Evolutionary conservation across 2,113 vertebrate species (phyloP).

Genomic region (Notechis scutatus): DNA sequence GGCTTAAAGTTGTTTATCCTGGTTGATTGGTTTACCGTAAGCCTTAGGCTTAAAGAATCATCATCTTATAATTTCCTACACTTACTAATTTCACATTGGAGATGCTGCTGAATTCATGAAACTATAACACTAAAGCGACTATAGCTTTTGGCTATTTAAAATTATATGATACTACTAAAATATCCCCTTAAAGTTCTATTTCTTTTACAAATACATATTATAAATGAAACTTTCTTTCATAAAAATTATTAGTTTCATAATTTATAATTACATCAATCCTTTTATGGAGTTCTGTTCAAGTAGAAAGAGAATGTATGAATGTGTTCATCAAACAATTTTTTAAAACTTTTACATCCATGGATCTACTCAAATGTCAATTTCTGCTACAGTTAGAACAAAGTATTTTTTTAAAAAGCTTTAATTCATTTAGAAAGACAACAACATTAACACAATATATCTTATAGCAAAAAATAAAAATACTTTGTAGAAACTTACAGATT

Average conservation of each 20-base stretch:
- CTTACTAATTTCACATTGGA: slow-evolving; percentile 9
- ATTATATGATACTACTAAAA: slow-evolving; percentile 31
- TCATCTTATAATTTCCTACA: slow-evolving; percentile 54
- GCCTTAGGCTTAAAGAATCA: slow-evolving; percentile 58
- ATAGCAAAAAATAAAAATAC: neutral
- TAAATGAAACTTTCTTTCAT: neutral
- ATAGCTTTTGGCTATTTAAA: slow-evolving; percentile 25
- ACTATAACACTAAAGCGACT: neutral
- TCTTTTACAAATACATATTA: neutral
- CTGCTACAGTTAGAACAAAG: neutral
- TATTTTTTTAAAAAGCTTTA: neutral
- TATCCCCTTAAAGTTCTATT: neutral
- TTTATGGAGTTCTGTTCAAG: neutral
- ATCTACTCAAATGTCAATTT: neutral
- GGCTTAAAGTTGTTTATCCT: slow-evolving; percentile 49
- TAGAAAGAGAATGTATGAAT: neutral
- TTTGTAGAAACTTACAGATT: neutral
- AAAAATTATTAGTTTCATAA: neutral
- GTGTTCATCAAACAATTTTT: neutral
- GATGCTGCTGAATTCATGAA: slow-evolving; percentile 29
- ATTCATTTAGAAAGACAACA: neutral
- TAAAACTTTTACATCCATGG: neutral
- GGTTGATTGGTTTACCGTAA: slow-evolving; percentile 60
- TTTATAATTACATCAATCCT: neutral
- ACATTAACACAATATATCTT: neutral